A percentile compares a stretch with the other conserved stretches of the same genome.
Conservation (phyloP, 2,797 vertebrate genomes). For the Lacerta viridis region DNA sequence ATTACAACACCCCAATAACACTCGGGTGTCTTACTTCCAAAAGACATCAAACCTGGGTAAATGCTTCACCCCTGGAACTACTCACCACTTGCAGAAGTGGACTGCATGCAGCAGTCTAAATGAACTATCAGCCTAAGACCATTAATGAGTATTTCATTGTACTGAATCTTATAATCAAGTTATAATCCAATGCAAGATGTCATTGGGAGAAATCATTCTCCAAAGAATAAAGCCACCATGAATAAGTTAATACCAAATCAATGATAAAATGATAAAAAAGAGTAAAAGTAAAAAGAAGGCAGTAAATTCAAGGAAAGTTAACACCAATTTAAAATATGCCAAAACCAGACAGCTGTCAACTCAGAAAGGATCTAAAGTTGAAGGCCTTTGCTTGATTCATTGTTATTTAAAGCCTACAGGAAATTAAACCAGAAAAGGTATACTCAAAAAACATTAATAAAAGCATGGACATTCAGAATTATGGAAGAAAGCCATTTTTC, state of each 20-base stretch:
- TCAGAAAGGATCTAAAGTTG: conserved; percentile 71
- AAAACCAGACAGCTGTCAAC: conserved; percentile 63
- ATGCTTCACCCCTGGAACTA: not conserved
- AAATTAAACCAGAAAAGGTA: conserved; percentile 78
- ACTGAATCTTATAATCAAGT: not conserved
- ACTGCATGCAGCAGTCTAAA: not conserved
- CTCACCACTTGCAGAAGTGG: not conserved
- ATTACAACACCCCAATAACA: too few relatives aligned
- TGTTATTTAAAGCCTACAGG: conserved; percentile 79
- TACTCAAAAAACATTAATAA: conserved; percentile 71
- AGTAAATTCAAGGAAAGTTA: conserved; percentile 57
- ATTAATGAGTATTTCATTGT: not conserved
- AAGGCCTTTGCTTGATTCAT: conserved; percentile 73
- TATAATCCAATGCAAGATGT: not conserved
- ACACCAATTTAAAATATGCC: conserved; percentile 71
- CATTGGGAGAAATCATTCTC: not conserved
- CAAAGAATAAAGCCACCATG: not conserved
- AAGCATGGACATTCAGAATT: conserved; percentile 64
- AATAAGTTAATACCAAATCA: not conserved
- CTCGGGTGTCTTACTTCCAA: too few relatives aligned
- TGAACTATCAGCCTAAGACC: not conserved
- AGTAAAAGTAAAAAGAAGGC: not conserved
- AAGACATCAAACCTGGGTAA: not conserved
- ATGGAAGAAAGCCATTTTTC: conserved; percentile 49
- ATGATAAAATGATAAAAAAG: not conserved